These are phyloP conservation scores for Pedetes capensis DNA, from an alignment of 2,113 vertebrate species.

Conservation along the genomic window DNA sequence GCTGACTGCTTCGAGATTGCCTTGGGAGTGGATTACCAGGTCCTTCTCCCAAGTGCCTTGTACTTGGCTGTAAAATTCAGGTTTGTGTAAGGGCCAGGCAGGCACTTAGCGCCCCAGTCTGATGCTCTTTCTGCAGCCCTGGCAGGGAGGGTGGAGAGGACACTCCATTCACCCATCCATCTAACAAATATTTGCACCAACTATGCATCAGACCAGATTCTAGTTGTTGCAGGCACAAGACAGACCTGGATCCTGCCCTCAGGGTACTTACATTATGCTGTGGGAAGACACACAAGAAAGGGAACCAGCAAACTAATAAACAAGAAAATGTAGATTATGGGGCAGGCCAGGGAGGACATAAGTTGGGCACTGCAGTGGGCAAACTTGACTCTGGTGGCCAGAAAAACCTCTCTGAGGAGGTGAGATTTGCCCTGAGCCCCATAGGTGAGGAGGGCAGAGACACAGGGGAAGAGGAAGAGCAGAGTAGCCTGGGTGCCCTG, in stretches of 20 bases:
- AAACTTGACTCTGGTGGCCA: neutral
- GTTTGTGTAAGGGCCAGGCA: neutral
- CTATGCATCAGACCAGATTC: neutral
- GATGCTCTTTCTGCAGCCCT: neutral
- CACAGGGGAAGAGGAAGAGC: accelerated
- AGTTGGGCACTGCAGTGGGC: accelerated
- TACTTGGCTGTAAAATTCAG: neutral
- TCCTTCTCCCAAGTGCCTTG: no score
- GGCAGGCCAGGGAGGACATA: neutral
- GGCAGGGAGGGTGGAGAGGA: neutral
- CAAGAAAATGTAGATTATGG: neutral
- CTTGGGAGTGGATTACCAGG: no score
- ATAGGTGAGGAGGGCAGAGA: neutral
- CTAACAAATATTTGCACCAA: neutral
- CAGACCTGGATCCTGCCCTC: neutral
- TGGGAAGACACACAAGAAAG: neutral
- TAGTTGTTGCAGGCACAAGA: neutral
- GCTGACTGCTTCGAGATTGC: no score
- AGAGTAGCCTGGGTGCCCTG: neutral
- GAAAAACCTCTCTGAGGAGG: neutral
- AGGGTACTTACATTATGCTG: neutral
- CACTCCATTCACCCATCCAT: neutral
- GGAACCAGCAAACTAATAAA: neutral
- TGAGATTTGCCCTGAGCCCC: neutral
- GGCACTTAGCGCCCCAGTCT: neutral